Evolutionary conservation across 2,888 invertebrate species (phyloP).

Genomic region (Tipula helvola): DNA sequence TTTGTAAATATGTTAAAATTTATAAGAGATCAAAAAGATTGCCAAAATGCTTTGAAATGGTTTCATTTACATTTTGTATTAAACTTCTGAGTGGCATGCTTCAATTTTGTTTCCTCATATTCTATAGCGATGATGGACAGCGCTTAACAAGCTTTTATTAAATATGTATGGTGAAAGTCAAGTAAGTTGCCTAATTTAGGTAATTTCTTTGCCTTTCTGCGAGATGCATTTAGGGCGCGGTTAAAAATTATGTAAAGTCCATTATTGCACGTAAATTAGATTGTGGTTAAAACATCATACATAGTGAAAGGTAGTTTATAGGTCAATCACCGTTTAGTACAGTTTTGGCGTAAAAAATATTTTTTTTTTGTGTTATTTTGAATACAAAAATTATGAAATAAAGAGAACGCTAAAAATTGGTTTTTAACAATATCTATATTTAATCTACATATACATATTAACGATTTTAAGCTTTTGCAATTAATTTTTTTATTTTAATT

Average conservation of each 20-base stretch:
- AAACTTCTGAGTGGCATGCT: too few relatives aligned
- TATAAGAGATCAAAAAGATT: too few relatives aligned
- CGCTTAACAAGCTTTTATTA: too few relatives aligned
- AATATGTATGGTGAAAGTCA: too few relatives aligned
- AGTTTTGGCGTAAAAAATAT: background rate
- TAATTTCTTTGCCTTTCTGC: background rate
- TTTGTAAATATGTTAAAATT: too few relatives aligned
- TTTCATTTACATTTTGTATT: too few relatives aligned
- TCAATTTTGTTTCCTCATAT: too few relatives aligned
- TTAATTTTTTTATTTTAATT: background rate
- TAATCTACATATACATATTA: background rate
- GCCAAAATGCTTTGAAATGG: too few relatives aligned
- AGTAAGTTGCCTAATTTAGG: too few relatives aligned
- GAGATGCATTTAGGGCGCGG: background rate
- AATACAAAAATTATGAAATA: background rate
- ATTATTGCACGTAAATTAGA: background rate
- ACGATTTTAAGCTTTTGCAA: background rate
- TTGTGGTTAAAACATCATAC: background rate
- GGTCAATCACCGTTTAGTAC: background rate
- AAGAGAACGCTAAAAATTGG: background rate
- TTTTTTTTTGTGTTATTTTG: background rate
- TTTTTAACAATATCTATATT: background rate
- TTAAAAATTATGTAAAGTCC: background rate
- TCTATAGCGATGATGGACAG: too few relatives aligned
- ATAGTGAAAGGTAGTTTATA: background rate